Percentiles rank a stretch among this genome's conserved stretches.
Conservation (phyloP, 1,140 invertebrate species). For the Drosophila simulans region DNA sequence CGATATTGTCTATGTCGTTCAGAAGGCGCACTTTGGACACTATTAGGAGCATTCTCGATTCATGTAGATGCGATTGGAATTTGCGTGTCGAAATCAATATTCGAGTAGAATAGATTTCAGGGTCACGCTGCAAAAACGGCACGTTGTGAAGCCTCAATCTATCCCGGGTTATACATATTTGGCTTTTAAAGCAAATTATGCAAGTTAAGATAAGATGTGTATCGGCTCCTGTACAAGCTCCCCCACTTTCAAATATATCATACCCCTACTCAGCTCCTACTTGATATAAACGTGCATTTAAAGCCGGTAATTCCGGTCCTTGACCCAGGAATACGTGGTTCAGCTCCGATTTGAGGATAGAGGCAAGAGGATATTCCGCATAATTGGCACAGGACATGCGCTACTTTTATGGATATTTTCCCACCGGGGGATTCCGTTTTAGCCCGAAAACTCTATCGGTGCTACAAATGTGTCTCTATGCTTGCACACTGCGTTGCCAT, state of each 20-base stretch:
- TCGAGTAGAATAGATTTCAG: no score
- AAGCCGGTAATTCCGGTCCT: neutral
- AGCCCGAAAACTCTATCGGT: neutral
- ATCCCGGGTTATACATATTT: no score
- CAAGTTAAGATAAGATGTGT: no score
- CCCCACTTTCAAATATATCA: no score
- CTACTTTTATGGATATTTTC: neutral
- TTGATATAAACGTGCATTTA: neutral
- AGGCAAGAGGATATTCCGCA: constrained; percentile 31
- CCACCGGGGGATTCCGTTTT: neutral
- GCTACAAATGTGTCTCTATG: constrained; percentile 36
- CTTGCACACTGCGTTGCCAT: constrained; percentile 49
- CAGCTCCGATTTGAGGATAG: neutral
- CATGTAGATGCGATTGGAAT: no score
- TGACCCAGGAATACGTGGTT: neutral
- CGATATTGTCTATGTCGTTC: neutral
- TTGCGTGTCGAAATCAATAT: no score
- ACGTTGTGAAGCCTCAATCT: no score
- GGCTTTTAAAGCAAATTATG: no score
- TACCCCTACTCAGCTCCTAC: neutral
- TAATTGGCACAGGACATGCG: constrained; percentile 50
- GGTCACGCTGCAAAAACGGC: no score
- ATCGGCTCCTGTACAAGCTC: no score
- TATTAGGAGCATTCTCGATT: no score
- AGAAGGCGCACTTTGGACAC: no score